Evolutionary conservation across 1,140 invertebrate species (phyloP).

Genomic region (Prorops nasuta): DNA sequence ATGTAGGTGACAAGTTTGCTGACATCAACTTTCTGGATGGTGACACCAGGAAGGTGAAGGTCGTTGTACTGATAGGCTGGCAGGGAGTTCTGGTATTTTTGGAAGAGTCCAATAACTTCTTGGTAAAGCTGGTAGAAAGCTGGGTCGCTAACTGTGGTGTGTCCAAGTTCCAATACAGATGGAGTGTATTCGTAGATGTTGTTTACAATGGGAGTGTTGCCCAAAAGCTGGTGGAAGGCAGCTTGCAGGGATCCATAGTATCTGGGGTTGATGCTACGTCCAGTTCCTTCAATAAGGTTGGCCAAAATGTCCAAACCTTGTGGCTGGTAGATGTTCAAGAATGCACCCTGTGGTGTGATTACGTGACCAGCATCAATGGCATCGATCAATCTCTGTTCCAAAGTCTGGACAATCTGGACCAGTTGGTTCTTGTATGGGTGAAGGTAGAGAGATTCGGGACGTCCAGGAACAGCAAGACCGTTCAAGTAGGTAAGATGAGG

Average conservation of each 20-base stretch:
- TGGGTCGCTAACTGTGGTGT: constrained; percentile 56
- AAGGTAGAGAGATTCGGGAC: constrained; percentile 59
- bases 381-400: constrained; percentile 63
- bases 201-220: constrained; percentile 39
- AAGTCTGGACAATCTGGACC: constrained; percentile 51
- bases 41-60: constrained; percentile 63
- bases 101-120: constrained; percentile 53
- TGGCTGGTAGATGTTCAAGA: constrained; percentile 49
- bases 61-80: constrained; percentile 65
- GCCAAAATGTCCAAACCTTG: constrained; percentile 56
- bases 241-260: constrained; percentile 61
- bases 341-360: constrained; percentile 48
- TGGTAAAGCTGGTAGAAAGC: constrained; percentile 57
- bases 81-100: constrained; percentile 59
- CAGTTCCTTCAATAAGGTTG: constrained; percentile 53
- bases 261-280: constrained; percentile 52
- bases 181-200: constrained; percentile 50
- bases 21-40: constrained; percentile 63
- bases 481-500: constrained; percentile 63
- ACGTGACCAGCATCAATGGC: constrained; percentile 66
- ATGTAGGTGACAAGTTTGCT: constrained; percentile 64
- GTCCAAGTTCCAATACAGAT: constrained; percentile 52
- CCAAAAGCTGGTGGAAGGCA: constrained; percentile 62
- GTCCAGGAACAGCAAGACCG: constrained; percentile 63
- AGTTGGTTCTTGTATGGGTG: constrained; percentile 47